These are phyloP conservation scores for Dasyurus viverrinus DNA, from an alignment of 2,113 vertebrate species.

Conservation along the genomic window DNA sequence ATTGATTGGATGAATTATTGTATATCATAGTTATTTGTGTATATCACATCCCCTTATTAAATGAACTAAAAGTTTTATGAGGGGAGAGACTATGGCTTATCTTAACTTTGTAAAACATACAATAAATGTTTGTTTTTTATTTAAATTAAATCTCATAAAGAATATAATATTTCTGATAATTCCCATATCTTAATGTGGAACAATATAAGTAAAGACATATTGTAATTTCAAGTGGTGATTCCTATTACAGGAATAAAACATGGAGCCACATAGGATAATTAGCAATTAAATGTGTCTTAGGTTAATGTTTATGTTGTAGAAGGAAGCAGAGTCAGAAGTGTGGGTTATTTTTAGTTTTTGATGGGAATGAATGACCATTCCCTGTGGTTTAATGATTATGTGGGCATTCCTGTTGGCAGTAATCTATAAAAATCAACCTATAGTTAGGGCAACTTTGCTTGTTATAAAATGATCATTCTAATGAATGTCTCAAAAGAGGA, in stretches of 20 bases:
- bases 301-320: slow-evolving; percentile 18
- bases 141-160: not conserved
- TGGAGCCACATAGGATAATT: not conserved
- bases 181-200: slow-evolving; percentile 1
- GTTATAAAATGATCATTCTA: slow-evolving; percentile 53
- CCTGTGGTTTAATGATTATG: slow-evolving; percentile 77
- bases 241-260: slow-evolving; percentile 52
- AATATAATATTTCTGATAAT: not conserved
- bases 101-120: not conserved
- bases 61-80: not conserved
- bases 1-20: not conserved
- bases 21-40: not conserved
- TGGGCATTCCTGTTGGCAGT: slow-evolving; percentile 65
- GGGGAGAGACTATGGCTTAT: not conserved
- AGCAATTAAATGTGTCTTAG: not conserved
- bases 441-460: slow-evolving; percentile 68
- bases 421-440: slow-evolving; percentile 76
- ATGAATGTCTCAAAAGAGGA: not conserved
- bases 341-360: slow-evolving; percentile 46
- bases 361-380: slow-evolving; percentile 52
- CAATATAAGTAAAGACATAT: not conserved
- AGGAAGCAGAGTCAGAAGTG: not conserved
- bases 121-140: not conserved
- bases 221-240: slow-evolving; percentile 35
- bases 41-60: not conserved